Evolutionary conservation across 2,888 invertebrate genomes (phyloP).

Genomic region (Orthosia incerta): DNA sequence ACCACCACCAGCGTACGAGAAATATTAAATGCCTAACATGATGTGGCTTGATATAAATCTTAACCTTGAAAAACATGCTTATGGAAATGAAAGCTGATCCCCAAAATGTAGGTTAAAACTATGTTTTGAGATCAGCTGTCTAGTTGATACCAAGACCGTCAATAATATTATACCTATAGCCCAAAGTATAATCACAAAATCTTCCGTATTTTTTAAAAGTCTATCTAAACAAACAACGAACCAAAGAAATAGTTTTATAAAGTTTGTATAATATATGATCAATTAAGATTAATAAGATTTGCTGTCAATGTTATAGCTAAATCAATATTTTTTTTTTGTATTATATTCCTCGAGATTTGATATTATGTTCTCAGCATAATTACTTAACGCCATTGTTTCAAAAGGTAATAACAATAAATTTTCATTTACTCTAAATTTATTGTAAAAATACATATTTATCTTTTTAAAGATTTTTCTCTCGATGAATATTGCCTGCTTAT

Average conservation of each 20-base stretch:
- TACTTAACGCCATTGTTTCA: neutral
- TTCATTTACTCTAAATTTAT: neutral
- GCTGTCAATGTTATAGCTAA: constrained; percentile 6
- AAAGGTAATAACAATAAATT: neutral
- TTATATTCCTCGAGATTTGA: neutral
- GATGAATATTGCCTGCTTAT: neutral
- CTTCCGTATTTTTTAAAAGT: neutral
- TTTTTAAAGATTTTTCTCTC: neutral
- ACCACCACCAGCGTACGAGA: constrained; percentile 63
- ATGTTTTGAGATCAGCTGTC: neutral
- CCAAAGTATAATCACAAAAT: constrained; percentile 6
- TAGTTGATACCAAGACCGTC: neutral
- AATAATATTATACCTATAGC: neutral
- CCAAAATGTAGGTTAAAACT: neutral
- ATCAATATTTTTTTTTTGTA: constrained; percentile 8
- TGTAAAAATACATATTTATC: neutral
- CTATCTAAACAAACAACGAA: neutral
- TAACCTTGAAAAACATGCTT: neutral
- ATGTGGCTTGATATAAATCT: neutral
- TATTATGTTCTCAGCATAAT: constrained; percentile 9
- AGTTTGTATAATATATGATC: neutral
- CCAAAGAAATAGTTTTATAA: neutral
- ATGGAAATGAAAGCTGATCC: neutral
- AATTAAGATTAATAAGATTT: no score
- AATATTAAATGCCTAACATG: constrained; percentile 15